Evolutionary conservation across 2,797 vertebrate genomes (phyloP).

Genomic region (Chiloscyllium punctatum): DNA sequence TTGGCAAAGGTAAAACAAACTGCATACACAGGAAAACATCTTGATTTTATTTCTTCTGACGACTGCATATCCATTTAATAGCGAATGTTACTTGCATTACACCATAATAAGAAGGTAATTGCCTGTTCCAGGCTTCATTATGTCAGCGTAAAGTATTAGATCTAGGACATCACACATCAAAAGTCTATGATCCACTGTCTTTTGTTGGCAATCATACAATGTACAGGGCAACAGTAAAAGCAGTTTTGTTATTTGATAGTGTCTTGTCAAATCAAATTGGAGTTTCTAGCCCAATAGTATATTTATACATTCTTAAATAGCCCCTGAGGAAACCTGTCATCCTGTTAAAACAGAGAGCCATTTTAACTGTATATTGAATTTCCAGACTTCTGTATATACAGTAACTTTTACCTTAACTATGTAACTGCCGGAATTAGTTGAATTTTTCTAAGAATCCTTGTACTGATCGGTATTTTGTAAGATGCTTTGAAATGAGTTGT

Average conservation of each 20-base stretch:
- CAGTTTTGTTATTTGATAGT: slow-evolving; percentile 37
- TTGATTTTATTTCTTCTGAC: slow-evolving; percentile 22
- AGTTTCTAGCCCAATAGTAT: slow-evolving; percentile 36
- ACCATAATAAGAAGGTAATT: slow-evolving; percentile 37
- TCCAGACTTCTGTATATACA: slow-evolving; percentile 32
- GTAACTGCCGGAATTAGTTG: slow-evolving; percentile 18
- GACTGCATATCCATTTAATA: slow-evolving; percentile 18
- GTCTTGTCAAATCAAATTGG: slow-evolving; percentile 37
- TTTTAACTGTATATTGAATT: slow-evolving; percentile 38
- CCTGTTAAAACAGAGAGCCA: slow-evolving; percentile 26
- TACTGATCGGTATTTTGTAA: neutral
- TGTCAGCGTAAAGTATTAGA: slow-evolving; percentile 37
- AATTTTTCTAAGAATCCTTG: neutral
- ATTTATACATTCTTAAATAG: slow-evolving; percentile 38
- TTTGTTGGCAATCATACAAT: slow-evolving; percentile 37
- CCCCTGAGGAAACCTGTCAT: slow-evolving; percentile 38
- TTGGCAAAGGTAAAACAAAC: neutral
- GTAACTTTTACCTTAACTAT: slow-evolving; percentile 30
- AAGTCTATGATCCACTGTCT: slow-evolving; percentile 38
- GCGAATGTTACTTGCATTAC: slow-evolving; percentile 35
- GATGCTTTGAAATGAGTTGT: neutral
- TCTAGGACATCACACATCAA: slow-evolving; percentile 37
- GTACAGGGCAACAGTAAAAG: slow-evolving; percentile 34
- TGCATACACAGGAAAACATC: neutral
- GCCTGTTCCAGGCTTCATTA: slow-evolving; percentile 32